Percentiles rank a stretch among this genome's conserved stretches.
Conservation (phyloP, 1,140 invertebrate genomes). For the Drosophila guanche region DNA sequence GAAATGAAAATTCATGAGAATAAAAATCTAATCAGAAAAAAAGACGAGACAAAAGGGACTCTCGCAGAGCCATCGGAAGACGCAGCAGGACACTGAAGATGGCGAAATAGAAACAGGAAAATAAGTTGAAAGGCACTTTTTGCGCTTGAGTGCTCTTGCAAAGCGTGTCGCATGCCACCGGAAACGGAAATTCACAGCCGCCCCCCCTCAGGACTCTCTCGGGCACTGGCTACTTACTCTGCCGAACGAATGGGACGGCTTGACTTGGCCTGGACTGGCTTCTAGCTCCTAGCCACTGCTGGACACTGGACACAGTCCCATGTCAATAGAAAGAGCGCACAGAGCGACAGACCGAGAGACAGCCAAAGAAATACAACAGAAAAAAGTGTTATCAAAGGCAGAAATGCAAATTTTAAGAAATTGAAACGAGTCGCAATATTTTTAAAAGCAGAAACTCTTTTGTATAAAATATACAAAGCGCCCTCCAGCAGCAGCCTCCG, state of each 20-base stretch:
- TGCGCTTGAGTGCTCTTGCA: constrained; percentile 68
- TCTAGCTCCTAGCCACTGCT: not conserved
- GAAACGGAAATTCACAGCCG: constrained; percentile 73
- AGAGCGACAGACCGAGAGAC: constrained; percentile 41
- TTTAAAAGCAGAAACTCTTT: constrained; percentile 61
- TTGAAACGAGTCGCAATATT: constrained; percentile 71
- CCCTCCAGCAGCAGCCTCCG: constrained; percentile 3
- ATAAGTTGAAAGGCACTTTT: constrained; percentile 76
- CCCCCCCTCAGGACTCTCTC: constrained; percentile 33
- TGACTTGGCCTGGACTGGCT: not conserved
- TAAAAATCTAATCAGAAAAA: constrained; percentile 73
- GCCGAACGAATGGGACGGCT: constrained; percentile 37
- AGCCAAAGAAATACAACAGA: constrained; percentile 28
- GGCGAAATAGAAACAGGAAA: constrained; percentile 64
- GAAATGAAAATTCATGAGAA: constrained; percentile 75
- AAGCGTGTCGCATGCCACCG: constrained; percentile 64
- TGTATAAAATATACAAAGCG: constrained; percentile 49
- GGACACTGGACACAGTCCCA: constrained; percentile 47
- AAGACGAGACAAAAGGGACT: constrained; percentile 57
- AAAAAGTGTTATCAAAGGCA: constrained; percentile 61
- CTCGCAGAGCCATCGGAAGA: constrained; percentile 14
- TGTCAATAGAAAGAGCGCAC: constrained; percentile 55
- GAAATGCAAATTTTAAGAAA: constrained; percentile 73
- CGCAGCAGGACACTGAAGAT: constrained; percentile 39
- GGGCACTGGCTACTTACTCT: constrained; percentile 55